Evolutionary conservation across 2,888 invertebrate species (phyloP).

Genomic region (Drosophila pseudotakahashii): DNA sequence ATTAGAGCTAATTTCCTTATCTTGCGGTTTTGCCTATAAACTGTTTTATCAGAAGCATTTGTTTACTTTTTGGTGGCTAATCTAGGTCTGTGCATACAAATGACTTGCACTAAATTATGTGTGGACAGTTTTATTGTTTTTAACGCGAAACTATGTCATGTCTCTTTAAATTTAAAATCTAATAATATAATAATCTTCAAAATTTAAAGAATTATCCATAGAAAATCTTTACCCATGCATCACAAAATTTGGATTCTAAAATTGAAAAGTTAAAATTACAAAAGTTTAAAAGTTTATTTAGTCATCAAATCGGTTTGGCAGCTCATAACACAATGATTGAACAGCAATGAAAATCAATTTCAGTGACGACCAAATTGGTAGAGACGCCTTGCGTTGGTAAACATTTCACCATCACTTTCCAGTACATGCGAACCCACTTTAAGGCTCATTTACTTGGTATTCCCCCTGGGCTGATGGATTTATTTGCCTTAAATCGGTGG

Average conservation of each 20-base stretch:
- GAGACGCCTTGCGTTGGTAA: background rate
- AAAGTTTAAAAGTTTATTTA: background rate
- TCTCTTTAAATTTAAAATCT: too few species aligned
- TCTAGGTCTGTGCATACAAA: slow-evolving; percentile 24
- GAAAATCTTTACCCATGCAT: too few species aligned
- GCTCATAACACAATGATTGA: background rate
- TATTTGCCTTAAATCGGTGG: slow-evolving; percentile 18
- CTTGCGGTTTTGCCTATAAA: slow-evolving; percentile 37
- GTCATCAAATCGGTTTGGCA: background rate
- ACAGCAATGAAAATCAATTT: background rate
- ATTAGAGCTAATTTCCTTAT: slow-evolving; percentile 39
- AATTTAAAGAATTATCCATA: too few species aligned
- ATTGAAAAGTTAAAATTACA: background rate
- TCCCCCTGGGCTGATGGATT: slow-evolving; percentile 10
- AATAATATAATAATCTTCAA: too few species aligned
- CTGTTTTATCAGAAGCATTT: slow-evolving; percentile 34
- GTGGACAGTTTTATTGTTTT: background rate
- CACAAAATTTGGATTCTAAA: too few species aligned
- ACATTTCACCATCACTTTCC: background rate
- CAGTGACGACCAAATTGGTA: background rate
- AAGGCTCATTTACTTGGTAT: slow-evolving; percentile 11
- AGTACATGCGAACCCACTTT: slow-evolving; percentile 3
- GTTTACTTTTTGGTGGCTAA: slow-evolving; percentile 35
- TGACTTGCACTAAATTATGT: background rate
- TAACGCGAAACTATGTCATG: background rate